Conservation (phyloP, 1,140 invertebrate genomes). For the Drosophila lacteicornis region DNA sequence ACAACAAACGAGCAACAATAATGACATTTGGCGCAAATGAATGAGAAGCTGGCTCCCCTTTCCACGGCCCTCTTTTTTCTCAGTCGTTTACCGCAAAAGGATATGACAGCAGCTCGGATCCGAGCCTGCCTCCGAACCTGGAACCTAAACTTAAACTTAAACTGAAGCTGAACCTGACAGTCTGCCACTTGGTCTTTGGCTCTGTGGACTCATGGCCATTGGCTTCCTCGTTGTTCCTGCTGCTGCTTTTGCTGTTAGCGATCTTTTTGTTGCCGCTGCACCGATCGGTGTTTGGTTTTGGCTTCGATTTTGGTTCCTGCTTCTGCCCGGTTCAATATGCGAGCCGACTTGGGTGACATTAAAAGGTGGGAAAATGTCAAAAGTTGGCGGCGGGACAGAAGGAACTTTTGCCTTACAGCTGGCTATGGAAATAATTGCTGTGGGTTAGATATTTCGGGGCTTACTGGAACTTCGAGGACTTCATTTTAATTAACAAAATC, state of each 20-base stretch:
- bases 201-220: slow-evolving; percentile 26
- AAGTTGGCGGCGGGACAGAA: slow-evolving; percentile 18
- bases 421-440: slow-evolving; percentile 47
- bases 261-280: slow-evolving; percentile 21
- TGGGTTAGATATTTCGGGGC: slow-evolving; percentile 12
- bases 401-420: slow-evolving; percentile 10
- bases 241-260: slow-evolving; percentile 26
- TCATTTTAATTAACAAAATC: not conserved
- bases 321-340: slow-evolving; percentile 17
- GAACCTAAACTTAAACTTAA: slow-evolving; percentile 15
- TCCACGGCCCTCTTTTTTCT: not conserved
- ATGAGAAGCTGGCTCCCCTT: slow-evolving; percentile 60
- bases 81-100: slow-evolving; percentile 70
- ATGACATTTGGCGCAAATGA: slow-evolving; percentile 83
- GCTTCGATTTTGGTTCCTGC: slow-evolving; percentile 26
- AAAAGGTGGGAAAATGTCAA: slow-evolving; percentile 81
- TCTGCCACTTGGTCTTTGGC: slow-evolving; percentile 45
- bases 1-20: slow-evolving; percentile 81
- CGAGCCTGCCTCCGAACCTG: slow-evolving; percentile 45
- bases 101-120: slow-evolving; percentile 71
- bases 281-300: slow-evolving; percentile 21
- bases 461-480: not conserved
- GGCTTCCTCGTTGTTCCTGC: slow-evolving; percentile 47
- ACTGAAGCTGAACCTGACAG: slow-evolving; percentile 43
- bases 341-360: slow-evolving; percentile 58